A percentile compares a stretch with the other conserved stretches of the same genome.
Conservation (phyloP, 2,113 vertebrate genomes). For the Perca fluviatilis region DNA sequence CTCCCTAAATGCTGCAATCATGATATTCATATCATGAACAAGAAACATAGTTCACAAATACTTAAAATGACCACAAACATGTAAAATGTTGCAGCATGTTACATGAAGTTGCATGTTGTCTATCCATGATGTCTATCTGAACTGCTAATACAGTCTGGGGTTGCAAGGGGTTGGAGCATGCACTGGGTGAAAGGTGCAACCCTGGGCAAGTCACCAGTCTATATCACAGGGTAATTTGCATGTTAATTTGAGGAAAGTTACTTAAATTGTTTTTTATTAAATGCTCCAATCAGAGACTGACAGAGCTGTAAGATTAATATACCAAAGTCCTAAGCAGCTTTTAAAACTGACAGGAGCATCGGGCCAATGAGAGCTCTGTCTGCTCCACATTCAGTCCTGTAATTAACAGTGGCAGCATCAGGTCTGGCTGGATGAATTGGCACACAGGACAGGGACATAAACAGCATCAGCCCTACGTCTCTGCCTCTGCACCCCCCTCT, state of each 20-base stretch:
- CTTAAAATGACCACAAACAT: conserved; percentile 1
- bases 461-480: conserved; percentile 50
- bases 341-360: conserved; percentile 50
- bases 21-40: not conserved
- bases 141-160: not conserved
- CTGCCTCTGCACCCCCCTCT: conserved; percentile 18
- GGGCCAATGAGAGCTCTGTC: conserved; percentile 44
- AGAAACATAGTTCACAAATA: not conserved
- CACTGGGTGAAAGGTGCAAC: not conserved
- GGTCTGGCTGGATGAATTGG: conserved; percentile 57
- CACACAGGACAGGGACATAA: conserved; percentile 59
- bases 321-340: conserved; percentile 30
- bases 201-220: not conserved
- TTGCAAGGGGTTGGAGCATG: not conserved
- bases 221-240: not conserved
- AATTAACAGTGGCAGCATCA: conserved; percentile 78
- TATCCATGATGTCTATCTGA: not conserved
- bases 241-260: not conserved
- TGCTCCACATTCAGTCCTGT: conserved; percentile 77
- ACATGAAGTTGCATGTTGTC: not conserved
- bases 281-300: not conserved
- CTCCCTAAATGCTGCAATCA: not conserved
- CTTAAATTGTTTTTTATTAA: not conserved
- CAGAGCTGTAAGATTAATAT: conserved; percentile 21
- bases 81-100: not conserved